Conservation (phyloP, 1,140 invertebrate genomes). For the Listronotus oregonensis region DNA sequence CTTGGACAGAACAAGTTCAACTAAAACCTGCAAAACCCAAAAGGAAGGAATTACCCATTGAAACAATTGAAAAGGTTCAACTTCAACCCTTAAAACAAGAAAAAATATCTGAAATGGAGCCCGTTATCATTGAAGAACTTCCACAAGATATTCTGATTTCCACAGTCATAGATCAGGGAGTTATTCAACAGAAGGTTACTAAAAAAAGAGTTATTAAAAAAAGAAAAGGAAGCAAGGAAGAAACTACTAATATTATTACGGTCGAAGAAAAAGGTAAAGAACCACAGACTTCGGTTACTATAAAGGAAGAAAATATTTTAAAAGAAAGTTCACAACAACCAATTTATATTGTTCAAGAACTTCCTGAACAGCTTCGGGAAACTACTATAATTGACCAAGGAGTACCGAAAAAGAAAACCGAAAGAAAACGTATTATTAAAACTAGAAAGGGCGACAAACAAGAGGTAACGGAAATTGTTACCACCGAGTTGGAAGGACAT, state of each 20-base stretch:
- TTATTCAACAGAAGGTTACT: conserved; percentile 48
- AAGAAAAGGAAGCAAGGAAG: conserved; percentile 40
- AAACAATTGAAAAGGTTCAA: background rate
- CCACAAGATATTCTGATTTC: conserved; percentile 46
- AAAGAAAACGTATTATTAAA: conserved; percentile 42
- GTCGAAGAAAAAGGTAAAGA: conserved; percentile 41
- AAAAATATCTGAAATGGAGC: conserved; percentile 14
- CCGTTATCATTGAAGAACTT: conserved; percentile 47
- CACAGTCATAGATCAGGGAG: conserved; percentile 39
- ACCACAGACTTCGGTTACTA: conserved; percentile 50
- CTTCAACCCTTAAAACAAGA: conserved; percentile 48
- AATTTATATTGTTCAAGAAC: conserved; percentile 42
- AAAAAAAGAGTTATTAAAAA: no score
- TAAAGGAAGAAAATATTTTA: conserved; percentile 44
- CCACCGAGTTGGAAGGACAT: conserved; percentile 37
- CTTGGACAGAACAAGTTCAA: conserved; percentile 44
- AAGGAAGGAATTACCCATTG: conserved; percentile 41
- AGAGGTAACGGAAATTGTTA: conserved; percentile 46
- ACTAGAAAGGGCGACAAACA: conserved; percentile 42
- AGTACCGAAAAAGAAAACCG: conserved; percentile 38
- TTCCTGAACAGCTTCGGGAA: conserved; percentile 41
- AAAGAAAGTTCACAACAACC: conserved; percentile 40
- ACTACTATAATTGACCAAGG: conserved; percentile 47
- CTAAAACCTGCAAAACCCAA: conserved; percentile 38
- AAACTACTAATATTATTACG: conserved; percentile 48